Base-by-base conservation (phyloP, 1,140 invertebrate genomes). In the Plutomurus gul region DNA sequence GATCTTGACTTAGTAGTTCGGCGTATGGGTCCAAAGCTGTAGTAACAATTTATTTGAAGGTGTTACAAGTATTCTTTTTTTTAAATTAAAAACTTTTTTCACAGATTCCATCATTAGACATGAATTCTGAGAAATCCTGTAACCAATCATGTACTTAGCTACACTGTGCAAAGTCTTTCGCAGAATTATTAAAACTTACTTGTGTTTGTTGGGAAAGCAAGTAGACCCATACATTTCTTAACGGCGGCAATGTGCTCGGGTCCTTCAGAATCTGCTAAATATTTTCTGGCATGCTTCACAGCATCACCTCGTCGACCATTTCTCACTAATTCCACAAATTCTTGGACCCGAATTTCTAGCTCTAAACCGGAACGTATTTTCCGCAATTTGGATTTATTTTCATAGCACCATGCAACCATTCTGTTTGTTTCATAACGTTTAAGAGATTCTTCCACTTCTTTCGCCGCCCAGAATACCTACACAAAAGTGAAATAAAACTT, bases 381-480 rank as follows among this genome's bases (percentile, higher is more conserved):
- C 11, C 82, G 22, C n/a, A 82, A 60, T 47, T 98, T 99, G 4
- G 96, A 97, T 86, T 95, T 94, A 88, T 99, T 99, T 84, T 99
- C 97, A 84, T 96, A 93, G 86, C 97, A 98, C 97, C 97, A 99
- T 70, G 92, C 89, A n/a, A 98, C 89, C 85, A 96, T 98, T 37
- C 77, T 84, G 94, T 89, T 88, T 6, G 96, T 97, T 86, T 98
- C 95, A 75, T 92, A 91, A 76, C 91, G 91, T 0, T 89, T 87
- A 36, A 99, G 86, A n/a, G 82, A 83, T 78, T 37, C 89, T 88
- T 84, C 90, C 87, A 85, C 90, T 89, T 81, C 85, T 81, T 83
- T 84, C 3, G 83, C 83, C n/a, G 83, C 83, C 77, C 78, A 76
- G 71, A 83, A 82, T n/a, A 84, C 82, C 81, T 83, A 43, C 2